Evolutionary conservation across 35 echinoderm and acorn worm species (phyloP), one percentile per base, ranked within the genome.

Genomic region (Anneissia japonica): DNA sequence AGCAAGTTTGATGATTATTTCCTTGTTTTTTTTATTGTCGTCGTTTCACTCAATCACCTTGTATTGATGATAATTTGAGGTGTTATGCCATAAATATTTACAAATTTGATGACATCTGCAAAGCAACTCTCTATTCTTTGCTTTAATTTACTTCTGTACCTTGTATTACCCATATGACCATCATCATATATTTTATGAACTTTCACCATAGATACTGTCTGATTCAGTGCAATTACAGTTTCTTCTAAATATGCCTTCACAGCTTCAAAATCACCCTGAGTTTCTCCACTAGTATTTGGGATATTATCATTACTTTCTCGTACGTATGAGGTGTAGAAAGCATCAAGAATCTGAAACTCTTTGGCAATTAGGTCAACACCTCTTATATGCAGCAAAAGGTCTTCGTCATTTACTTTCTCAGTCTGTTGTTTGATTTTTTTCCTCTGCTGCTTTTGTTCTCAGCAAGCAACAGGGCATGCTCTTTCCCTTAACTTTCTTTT

Each of bases 111-210:
- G 38, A 36, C n/a, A n/a, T 79, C 77, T 79, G 33, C 77, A 79
- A 30, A 79, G 33, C 77, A 79, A 0, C 77, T 7, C 38, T 79
- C 4, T 79, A 79, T 35, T 79, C 1, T 79, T 38, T 79, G 77
- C 77, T 79, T 79, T 21, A 79, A 38, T 79, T 35, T 79, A 79
- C 33, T 79, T 35, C 40, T 45, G 16, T 45, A 45, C 40, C 40
- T 45, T 45, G 40, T 45, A 45, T 45, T 16, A 26, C 81, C 81
- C 81, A 39, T 40, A 83, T 83, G 81, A 83, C 81, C 81, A 83
- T 83, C 81, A 46, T 46, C 41, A 83, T 83, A 83, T 83, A 83
- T 83, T 83, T 83, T 38, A 83, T 83, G 81, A 40, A 83, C 81
- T 46, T 83, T 83, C 39, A n/a, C 81, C 81, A 43, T 83, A 40